These are phyloP conservation scores for Oegoconia quadripuncta DNA, from an alignment of 2,888 invertebrate species.

Conservation along the genomic window DNA sequence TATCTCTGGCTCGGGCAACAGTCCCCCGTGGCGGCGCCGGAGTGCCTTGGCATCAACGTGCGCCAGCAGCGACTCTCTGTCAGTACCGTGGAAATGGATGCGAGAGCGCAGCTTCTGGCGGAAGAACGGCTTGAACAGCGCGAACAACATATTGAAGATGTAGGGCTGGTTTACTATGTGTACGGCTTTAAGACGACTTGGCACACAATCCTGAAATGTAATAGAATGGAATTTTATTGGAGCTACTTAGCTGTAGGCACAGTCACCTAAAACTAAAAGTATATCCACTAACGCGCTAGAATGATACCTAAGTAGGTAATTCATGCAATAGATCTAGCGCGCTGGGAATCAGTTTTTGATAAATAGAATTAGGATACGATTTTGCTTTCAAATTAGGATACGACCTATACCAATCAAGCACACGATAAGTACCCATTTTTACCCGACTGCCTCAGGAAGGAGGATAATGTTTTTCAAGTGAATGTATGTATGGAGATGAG, in stretches of 20 bases:
- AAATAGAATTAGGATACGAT: too few species aligned
- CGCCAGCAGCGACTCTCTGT: slow-evolving; percentile 79
- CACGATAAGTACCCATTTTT: too few species aligned
- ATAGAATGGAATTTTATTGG: not conserved
- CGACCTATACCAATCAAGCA: too few species aligned
- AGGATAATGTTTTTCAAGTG: too few species aligned
- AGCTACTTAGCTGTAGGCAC: not conserved
- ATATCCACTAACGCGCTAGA: too few species aligned
- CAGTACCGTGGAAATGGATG: slow-evolving; percentile 86
- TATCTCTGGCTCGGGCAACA: slow-evolving; percentile 80
- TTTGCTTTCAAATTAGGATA: too few species aligned
- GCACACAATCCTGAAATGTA: slow-evolving; percentile 85
- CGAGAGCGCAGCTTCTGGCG: slow-evolving; percentile 89
- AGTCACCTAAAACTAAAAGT: too few species aligned
- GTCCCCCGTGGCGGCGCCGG: slow-evolving; percentile 83
- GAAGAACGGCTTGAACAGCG: slow-evolving; percentile 92
- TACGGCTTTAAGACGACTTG: slow-evolving; percentile 89
- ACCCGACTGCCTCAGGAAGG: too few species aligned
- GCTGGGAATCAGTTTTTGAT: too few species aligned
- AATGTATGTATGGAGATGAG: too few species aligned
- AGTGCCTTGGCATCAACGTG: slow-evolving; percentile 80
- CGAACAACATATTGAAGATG: slow-evolving; percentile 91
- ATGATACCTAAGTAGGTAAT: too few species aligned
- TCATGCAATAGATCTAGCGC: too few species aligned
- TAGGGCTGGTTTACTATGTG: slow-evolving; percentile 94